These are phyloP conservation scores for Aphodius sticticus DNA, from an alignment of 2,888 invertebrate genomes.

Conservation along the genomic window DNA sequence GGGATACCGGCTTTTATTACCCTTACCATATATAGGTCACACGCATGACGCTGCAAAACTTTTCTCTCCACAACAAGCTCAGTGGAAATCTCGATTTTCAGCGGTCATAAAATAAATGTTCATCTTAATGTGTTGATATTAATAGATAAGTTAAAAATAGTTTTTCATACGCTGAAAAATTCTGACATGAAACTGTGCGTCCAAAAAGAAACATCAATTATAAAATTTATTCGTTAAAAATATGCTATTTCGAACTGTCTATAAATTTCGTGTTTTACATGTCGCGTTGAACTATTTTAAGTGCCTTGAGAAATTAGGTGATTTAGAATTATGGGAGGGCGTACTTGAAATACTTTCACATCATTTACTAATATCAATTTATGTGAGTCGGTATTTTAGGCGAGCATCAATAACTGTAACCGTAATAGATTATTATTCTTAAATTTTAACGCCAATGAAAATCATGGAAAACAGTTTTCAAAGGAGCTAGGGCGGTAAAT, in stretches of 20 bases:
- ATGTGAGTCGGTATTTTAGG: not conserved
- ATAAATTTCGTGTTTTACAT: constrained; percentile 4
- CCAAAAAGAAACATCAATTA: not conserved
- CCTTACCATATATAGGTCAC: not conserved
- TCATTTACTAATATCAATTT: not conserved
- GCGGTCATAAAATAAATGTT: not conserved
- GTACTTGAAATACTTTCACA: not conserved
- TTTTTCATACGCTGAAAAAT: not conserved
- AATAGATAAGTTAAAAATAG: not conserved
- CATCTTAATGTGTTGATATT: not conserved
- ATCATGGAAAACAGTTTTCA: too few species aligned
- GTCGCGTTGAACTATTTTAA: constrained; percentile 47
- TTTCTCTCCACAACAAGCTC: too few species aligned
- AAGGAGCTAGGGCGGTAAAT: too few species aligned
- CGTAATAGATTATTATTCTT: not conserved
- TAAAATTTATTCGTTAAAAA: not conserved
- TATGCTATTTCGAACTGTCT: not conserved
- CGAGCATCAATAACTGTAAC: not conserved
- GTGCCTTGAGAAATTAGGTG: not conserved
- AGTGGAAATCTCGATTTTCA: too few species aligned
- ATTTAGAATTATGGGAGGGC: not conserved
- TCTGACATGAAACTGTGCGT: not conserved
- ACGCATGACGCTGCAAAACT: not conserved
- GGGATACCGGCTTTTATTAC: not conserved
- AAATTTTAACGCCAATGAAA: not conserved